A percentile compares a stretch with the other conserved stretches of the same genome.
These are phyloP conservation scores for Dynastes grantii DNA, from an alignment of 2,888 invertebrate genomes.

Conservation along the genomic window DNA sequence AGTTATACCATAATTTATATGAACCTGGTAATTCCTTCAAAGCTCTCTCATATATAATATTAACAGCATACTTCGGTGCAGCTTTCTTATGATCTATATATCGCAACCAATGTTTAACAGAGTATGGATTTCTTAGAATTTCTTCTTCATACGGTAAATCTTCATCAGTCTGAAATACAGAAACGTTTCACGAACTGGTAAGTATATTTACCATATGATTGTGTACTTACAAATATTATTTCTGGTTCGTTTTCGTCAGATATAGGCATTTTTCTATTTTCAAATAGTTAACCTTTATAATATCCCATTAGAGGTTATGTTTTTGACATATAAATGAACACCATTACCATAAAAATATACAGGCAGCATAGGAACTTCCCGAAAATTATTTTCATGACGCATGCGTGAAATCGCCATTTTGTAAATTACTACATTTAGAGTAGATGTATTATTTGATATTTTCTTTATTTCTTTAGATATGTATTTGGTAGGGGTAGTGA, in stretches of 20 bases:
- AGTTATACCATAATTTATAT: slow-evolving; percentile 96
- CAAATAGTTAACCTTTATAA: neutral
- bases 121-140: slow-evolving; percentile 96
- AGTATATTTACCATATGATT: neutral
- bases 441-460: too few relatives aligned
- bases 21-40: slow-evolving; percentile 97
- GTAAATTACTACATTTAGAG: too few relatives aligned
- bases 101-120: slow-evolving; percentile 98
- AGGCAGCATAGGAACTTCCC: too few relatives aligned
- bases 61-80: slow-evolving; percentile 86
- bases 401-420: too few relatives aligned
- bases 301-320: neutral
- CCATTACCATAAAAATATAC: neutral
- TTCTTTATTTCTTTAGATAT: too few relatives aligned
- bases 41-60: slow-evolving; percentile 96
- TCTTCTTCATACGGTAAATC: slow-evolving; percentile 99
- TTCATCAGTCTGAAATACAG: slow-evolving; percentile 84
- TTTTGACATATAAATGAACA: neutral
- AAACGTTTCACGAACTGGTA: neutral
- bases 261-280: slow-evolving; percentile 12
- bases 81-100: slow-evolving; percentile 97
- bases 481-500: too few relatives aligned
- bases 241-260: slow-evolving; percentile 21
- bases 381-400: too few relatives aligned
- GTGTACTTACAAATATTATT: slow-evolving; percentile 24